phyloP scores from a whole-genome alignment of 1,140 invertebrate genomes.

The Uloborus diversus region DNA sequence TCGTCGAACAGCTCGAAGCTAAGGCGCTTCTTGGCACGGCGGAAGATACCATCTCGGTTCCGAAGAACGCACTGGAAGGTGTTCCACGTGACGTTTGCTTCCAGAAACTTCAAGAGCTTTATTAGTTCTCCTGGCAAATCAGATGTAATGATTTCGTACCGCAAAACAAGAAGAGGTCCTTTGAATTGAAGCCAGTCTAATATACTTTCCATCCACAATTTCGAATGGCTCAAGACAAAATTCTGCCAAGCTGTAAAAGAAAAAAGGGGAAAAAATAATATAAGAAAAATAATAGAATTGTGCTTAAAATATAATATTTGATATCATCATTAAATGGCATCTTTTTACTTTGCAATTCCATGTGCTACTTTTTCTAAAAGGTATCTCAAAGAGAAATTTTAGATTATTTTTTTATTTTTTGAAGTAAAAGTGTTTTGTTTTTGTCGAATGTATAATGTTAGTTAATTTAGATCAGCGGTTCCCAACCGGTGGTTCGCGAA shows the following conservation, averaged over 20 bases:
- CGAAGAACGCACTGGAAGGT: conserved; percentile 62
- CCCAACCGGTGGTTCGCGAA: no score
- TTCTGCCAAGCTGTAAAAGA: conserved; percentile 74
- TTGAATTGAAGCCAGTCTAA: conserved; percentile 77
- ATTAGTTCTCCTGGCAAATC: conserved; percentile 72
- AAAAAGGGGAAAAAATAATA: conserved; percentile 55
- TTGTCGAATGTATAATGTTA: no score
- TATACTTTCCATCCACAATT: conserved; percentile 75
- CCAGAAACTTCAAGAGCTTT: conserved; percentile 72
- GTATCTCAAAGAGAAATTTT: no score
- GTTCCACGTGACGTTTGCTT: conserved; percentile 58
- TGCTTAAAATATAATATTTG: no score
- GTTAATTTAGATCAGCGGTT: no score
- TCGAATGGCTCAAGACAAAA: conserved; percentile 75
- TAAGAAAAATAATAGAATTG: no score
- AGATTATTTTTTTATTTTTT: no score
- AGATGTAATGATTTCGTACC: conserved; percentile 75
- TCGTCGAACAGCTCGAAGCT: conserved; percentile 74
- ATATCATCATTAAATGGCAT: no score
- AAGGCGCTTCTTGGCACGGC: conserved; percentile 72
- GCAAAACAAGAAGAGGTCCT: conserved; percentile 75
- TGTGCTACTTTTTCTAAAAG: no score
- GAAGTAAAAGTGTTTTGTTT: no score
- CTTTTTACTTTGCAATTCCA: no score
- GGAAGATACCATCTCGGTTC: conserved; percentile 75